Evolutionary conservation across 2,888 invertebrate genomes (phyloP).

Genomic region (Agrochola lychnidis): DNA sequence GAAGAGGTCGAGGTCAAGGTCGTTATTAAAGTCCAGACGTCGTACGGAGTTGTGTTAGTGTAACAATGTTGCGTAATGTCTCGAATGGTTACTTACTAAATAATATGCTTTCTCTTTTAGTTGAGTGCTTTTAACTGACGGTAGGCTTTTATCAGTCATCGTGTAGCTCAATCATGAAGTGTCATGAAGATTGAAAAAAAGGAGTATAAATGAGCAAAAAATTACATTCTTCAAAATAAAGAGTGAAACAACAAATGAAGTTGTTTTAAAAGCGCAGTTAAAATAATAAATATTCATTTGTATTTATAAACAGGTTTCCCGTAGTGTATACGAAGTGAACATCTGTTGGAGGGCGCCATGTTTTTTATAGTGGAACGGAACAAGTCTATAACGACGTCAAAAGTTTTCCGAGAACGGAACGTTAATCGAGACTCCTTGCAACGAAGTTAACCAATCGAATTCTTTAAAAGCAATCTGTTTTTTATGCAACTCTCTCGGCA

Average conservation of each 20-base stretch:
- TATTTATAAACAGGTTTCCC: conserved; percentile 7
- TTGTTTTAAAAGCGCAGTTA: conserved; percentile 9
- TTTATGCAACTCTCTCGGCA: neutral
- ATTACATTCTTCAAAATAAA: neutral
- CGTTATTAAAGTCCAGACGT: conserved; percentile 26
- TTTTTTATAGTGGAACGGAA: conserved; percentile 11
- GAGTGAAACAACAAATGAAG: conserved; percentile 19
- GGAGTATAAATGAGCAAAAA: no score
- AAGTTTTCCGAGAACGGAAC: neutral
- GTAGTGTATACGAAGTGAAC: conserved; percentile 10
- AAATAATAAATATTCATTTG: conserved; percentile 22
- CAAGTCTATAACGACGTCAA: neutral
- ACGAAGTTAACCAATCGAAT: neutral
- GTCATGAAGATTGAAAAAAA: no score
- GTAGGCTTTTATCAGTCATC: neutral
- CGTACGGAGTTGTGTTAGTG: conserved; percentile 22
- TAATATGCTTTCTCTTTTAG: neutral
- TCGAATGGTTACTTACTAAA: neutral
- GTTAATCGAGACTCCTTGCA: neutral
- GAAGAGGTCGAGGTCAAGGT: conserved; percentile 34
- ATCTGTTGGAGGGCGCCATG: conserved; percentile 33
- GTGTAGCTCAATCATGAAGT: neutral
- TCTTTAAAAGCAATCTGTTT: neutral
- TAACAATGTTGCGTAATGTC: conserved; percentile 17
- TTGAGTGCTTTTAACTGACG: neutral